Evolutionary conservation across 2,797 vertebrate species (phyloP).

Genomic region (Xiphorhynchus erythropygius): DNA sequence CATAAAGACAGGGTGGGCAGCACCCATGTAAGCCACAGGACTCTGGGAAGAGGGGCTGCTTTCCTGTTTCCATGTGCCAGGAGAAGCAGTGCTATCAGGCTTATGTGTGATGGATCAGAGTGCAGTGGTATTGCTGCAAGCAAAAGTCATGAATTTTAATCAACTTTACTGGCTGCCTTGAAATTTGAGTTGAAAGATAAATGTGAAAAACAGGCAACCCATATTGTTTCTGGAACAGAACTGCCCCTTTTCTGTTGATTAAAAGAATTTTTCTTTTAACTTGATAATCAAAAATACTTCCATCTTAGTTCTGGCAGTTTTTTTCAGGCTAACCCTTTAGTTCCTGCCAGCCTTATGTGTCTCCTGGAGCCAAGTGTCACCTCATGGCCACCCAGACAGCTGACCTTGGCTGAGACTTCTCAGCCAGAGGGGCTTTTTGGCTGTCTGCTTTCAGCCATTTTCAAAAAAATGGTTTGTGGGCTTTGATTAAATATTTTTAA

Average conservation of each 20-base stretch:
- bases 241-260: constrained; percentile 46
- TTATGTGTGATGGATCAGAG: constrained; percentile 15
- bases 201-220: constrained; percentile 54
- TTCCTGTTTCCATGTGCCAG: neutral
- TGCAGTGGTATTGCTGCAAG: constrained; percentile 18
- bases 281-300: constrained; percentile 39
- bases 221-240: constrained; percentile 51
- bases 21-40: neutral
- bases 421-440: rapidly evolving
- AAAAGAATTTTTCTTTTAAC: constrained; percentile 41
- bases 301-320: neutral
- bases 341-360: neutral
- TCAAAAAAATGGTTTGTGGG: neutral
- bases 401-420: neutral
- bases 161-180: constrained; percentile 47
- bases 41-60: neutral
- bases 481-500: neutral
- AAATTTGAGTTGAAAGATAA: constrained; percentile 66
- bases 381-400: neutral
- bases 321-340: neutral
- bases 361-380: neutral
- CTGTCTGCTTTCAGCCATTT: neutral
- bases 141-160: constrained; percentile 58
- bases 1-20: neutral
- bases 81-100: constrained; percentile 6